A percentile compares a stretch with the other conserved stretches of the same genome.
Conservation (phyloP, 2,888 invertebrate species). For the Tanaodytes sp. region DNA sequence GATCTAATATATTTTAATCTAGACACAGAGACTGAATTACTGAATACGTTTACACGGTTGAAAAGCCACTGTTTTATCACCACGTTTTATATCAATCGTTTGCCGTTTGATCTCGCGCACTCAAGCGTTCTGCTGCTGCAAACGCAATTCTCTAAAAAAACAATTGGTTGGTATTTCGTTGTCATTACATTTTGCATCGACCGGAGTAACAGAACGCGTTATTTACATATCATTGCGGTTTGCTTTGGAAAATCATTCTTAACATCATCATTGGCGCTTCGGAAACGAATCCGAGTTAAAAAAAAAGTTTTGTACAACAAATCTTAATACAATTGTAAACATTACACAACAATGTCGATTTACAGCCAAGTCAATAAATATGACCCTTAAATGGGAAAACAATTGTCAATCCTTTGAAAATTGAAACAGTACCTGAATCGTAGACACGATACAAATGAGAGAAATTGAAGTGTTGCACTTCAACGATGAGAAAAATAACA, state of each 20-base stretch:
- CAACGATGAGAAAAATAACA: constrained; percentile 7
- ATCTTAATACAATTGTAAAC: no score
- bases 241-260: no score
- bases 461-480: constrained; percentile 20
- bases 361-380: no score
- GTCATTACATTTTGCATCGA: constrained; percentile 19
- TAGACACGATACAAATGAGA: no score
- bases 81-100: constrained; percentile 33
- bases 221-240: constrained; percentile 36
- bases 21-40: constrained; percentile 68
- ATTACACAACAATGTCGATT: no score
- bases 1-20: constrained; percentile 64
- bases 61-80: constrained; percentile 54
- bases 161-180: constrained; percentile 35
- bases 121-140: constrained; percentile 10
- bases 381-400: no score
- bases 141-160: constrained; percentile 17
- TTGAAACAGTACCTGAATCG: no score
- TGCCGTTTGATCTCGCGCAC: constrained; percentile 20
- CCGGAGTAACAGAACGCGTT: constrained; percentile 22
- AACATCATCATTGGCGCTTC: no score
- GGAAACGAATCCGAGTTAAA: no score
- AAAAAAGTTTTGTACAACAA: no score
- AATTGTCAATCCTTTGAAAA: no score
- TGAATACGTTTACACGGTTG: constrained; percentile 68